Percentiles rank a stretch among this genome's conserved stretches.
phyloP scores from a whole-genome alignment of 2,113 vertebrate genomes.

The Dromas ardeola region DNA sequence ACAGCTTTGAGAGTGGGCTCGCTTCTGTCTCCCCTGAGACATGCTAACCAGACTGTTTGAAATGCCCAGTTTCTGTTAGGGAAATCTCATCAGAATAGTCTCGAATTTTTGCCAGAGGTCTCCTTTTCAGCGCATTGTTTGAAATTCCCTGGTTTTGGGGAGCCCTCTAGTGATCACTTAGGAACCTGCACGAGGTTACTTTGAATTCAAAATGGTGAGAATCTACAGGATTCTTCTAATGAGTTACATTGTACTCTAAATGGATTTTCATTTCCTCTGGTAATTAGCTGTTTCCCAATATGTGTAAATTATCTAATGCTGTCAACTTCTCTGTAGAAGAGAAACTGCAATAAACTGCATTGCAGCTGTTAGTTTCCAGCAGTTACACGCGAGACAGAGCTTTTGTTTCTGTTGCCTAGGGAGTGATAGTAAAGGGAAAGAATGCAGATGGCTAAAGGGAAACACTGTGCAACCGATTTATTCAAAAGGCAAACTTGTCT shows the following conservation, averaged over 20 bases:
- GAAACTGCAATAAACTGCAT: background rate
- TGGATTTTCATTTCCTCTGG: slow-evolving; percentile 43
- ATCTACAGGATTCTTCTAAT: background rate
- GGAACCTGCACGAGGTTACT: background rate
- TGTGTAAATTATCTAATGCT: slow-evolving; percentile 37
- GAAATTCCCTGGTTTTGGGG: background rate
- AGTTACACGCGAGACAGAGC: background rate
- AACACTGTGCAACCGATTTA: background rate
- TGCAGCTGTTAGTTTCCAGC: slow-evolving; percentile 42
- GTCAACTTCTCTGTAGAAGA: background rate
- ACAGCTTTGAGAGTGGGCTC: background rate
- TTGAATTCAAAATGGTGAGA: background rate
- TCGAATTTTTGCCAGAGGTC: background rate
- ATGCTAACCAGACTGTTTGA: background rate
- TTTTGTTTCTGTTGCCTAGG: slow-evolving; percentile 72
- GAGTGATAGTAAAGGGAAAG: slow-evolving; percentile 29
- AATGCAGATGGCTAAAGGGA: slow-evolving; percentile 48
- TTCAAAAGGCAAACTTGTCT: slow-evolving; percentile 29
- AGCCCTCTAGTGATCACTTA: slow-evolving; percentile 19
- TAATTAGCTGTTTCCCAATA: slow-evolving; percentile 53
- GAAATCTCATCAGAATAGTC: background rate
- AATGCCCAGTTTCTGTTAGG: background rate
- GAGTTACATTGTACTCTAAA: slow-evolving; percentile 1
- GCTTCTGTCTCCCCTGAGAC: background rate
- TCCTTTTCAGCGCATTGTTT: background rate